Percentiles rank a stretch among this genome's conserved stretches.
Conservation (phyloP, 2,797 vertebrate genomes). For the Lemur catta region DNA sequence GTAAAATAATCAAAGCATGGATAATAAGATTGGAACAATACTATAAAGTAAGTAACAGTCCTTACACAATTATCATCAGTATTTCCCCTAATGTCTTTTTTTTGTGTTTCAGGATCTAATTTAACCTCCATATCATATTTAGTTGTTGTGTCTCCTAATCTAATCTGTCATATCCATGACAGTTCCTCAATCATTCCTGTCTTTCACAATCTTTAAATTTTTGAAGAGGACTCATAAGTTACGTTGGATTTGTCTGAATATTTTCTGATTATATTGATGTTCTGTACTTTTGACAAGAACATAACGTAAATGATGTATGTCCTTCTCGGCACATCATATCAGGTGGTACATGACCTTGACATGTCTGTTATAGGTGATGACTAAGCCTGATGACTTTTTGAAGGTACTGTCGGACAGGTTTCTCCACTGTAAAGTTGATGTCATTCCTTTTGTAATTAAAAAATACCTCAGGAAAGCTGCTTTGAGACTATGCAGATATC, state of each 20-base stretch:
- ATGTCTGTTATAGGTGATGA: not conserved
- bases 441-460: not conserved
- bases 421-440: not conserved
- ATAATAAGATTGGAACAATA: not conserved
- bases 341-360: not conserved
- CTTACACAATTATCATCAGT: not conserved
- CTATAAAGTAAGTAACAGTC: not conserved
- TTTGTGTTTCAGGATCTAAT: not conserved
- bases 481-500: not conserved
- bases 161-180: not conserved
- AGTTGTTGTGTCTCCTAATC: not conserved
- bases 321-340: not conserved
- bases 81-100: not conserved
- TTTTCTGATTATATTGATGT: not conserved
- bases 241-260: not conserved
- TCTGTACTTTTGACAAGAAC: not conserved
- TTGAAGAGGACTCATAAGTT: not conserved
- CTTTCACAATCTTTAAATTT: not conserved
- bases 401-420: not conserved
- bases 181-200: not conserved
- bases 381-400: not conserved
- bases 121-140: not conserved
- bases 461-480: not conserved
- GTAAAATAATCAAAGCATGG: not conserved
- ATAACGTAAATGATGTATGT: not conserved